A percentile compares a stretch with the other conserved stretches of the same genome.
Conservation (phyloP, 2,797 vertebrate genomes). For the Champsocephalus esox region DNA sequence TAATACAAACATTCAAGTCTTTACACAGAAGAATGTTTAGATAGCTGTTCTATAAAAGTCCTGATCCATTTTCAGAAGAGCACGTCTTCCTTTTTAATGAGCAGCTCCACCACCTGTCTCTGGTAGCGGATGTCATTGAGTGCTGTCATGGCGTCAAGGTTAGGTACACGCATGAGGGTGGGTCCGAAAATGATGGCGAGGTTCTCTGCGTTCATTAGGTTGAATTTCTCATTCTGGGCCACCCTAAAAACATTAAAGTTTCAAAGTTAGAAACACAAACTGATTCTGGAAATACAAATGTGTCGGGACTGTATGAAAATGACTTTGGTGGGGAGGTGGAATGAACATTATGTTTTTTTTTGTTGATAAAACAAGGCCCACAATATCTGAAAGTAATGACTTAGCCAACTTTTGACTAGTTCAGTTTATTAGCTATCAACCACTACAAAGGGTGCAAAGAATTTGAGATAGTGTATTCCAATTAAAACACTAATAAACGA, state of each 20-base stretch:
- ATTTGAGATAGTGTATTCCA: background rate
- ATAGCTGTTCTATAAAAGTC: constrained; percentile 81
- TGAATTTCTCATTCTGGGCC: constrained; percentile 94
- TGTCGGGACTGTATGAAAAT: background rate
- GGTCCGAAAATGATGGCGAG: constrained; percentile 97
- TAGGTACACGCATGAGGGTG: constrained; percentile 94
- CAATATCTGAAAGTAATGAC: background rate
- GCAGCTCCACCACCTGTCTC: constrained; percentile 98
- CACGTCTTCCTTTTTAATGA: constrained; percentile 97
- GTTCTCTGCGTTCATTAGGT: constrained; percentile 98
- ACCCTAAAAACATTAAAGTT: constrained; percentile 85
- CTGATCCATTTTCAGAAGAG: constrained; percentile 89
- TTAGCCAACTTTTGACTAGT: background rate
- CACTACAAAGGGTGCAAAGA: background rate
- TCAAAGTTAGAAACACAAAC: constrained; percentile 34
- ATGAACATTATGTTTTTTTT: background rate
- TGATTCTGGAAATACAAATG: background rate
- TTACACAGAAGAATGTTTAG: constrained; percentile 83
- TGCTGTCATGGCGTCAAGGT: constrained; percentile 93
- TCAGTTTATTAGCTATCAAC: background rate
- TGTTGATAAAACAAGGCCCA: background rate
- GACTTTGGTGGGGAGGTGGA: background rate
- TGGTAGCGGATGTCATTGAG: constrained; percentile 98
- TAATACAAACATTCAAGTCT: constrained; percentile 82
- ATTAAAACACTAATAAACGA: background rate